These are phyloP conservation scores for Drosophila sordidula DNA, from an alignment of 2,888 invertebrate species.

Conservation along the genomic window DNA sequence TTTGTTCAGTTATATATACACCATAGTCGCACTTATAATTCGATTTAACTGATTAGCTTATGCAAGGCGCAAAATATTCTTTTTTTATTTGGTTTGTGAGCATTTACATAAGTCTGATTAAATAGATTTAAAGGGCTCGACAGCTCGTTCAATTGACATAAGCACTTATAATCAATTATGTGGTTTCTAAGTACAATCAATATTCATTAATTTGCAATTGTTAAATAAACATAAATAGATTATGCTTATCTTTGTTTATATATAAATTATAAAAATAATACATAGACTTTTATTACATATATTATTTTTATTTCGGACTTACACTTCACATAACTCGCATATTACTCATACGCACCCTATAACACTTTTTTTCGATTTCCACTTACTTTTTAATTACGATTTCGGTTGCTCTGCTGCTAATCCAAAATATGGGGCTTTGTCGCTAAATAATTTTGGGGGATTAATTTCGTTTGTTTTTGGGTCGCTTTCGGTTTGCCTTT, in stretches of 20 bases:
- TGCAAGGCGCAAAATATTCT: slow-evolving; percentile 8
- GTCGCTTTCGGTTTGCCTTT: slow-evolving; percentile 2
- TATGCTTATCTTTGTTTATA: background rate
- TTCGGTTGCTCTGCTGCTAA: slow-evolving; percentile 15
- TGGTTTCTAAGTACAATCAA: background rate
- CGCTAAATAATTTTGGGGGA: slow-evolving; percentile 8
- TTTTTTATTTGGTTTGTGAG: slow-evolving; percentile 7
- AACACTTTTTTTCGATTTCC: background rate
- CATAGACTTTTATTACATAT: background rate
- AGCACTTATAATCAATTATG: background rate
- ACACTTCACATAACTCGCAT: background rate
- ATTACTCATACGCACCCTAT: slow-evolving; percentile 20
- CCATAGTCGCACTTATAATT: background rate
- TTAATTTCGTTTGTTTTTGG: background rate
- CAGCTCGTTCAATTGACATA: background rate
- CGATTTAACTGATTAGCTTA: slow-evolving; percentile 3
- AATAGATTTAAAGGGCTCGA: slow-evolving; percentile 11
- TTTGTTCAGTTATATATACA: background rate
- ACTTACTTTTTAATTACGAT: slow-evolving; percentile 40
- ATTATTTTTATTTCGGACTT: background rate
- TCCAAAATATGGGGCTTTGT: slow-evolving; percentile 4
- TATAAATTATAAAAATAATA: background rate
- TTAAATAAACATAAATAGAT: background rate
- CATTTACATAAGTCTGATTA: slow-evolving; percentile 1
- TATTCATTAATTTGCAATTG: background rate